Conservation (phyloP, 1,140 invertebrate genomes). For the Mercenaria mercenaria region DNA sequence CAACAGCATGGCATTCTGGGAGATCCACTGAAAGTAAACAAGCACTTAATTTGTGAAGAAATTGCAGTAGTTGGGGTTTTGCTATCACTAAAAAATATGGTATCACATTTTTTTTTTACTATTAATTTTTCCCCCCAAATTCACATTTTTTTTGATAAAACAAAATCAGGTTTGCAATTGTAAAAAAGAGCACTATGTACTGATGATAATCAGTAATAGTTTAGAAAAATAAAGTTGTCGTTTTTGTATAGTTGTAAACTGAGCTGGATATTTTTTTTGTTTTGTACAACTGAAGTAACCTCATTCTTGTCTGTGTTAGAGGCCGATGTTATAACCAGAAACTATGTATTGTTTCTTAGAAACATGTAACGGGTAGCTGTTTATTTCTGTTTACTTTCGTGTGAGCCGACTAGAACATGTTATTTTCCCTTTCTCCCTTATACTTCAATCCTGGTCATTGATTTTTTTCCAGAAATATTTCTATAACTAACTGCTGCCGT, state of each 20-base stretch:
- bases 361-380: conserved; percentile 55
- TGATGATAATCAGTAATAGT: background rate
- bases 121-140: no score
- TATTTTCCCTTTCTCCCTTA: conserved; percentile 1
- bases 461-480: background rate
- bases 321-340: conserved; percentile 8
- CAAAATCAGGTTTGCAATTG: background rate
- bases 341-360: conserved; percentile 38
- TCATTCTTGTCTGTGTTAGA: conserved; percentile 43
- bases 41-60: background rate
- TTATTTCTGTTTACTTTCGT: conserved; percentile 51
- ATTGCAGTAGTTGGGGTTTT: no score
- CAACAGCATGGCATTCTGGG: background rate
- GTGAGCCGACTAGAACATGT: conserved; percentile 42
- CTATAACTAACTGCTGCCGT: background rate
- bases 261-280: background rate
- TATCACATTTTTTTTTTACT: no score
- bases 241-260: background rate
- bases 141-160: background rate
- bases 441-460: conserved; percentile 31
- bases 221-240: background rate
- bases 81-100: background rate
- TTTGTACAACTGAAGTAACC: conserved; percentile 31
- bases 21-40: conserved; percentile 32
- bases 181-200: background rate